Evolutionary conservation across 2,113 vertebrate species (phyloP).

Genomic region (Notothenia rossii): DNA sequence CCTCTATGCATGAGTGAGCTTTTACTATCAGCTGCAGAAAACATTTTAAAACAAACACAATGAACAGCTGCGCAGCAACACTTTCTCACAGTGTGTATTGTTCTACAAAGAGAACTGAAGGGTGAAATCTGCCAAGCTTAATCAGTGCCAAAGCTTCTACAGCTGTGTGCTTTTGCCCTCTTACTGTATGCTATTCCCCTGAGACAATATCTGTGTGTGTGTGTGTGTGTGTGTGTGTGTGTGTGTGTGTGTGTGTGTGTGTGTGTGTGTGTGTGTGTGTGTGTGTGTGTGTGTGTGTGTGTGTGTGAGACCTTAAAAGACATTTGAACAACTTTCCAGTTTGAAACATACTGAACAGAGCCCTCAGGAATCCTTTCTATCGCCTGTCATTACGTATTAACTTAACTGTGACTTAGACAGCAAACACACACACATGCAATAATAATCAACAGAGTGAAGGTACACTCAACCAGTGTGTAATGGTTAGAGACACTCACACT

Average conservation of each 20-base stretch:
- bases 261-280: neutral
- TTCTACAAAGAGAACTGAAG: slow-evolving; percentile 34
- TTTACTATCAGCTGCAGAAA: neutral
- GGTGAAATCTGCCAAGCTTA: slow-evolving; percentile 42
- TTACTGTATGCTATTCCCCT: slow-evolving; percentile 41
- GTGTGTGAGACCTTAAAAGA: slow-evolving; percentile 9
- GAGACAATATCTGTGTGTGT: slow-evolving; percentile 15
- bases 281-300: slow-evolving; percentile 1
- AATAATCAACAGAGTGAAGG: neutral
- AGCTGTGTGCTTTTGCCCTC: slow-evolving; percentile 35
- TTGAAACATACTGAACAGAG: slow-evolving; percentile 4
- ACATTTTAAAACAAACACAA: slow-evolving; percentile 1
- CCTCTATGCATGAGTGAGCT: neutral
- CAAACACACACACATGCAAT: neutral
- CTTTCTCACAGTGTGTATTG: slow-evolving; percentile 11
- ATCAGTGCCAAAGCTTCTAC: slow-evolving; percentile 28
- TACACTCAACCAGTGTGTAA: slow-evolving; percentile 1
- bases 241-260: neutral
- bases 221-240: neutral
- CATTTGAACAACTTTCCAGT: slow-evolving; percentile 1
- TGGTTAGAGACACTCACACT: neutral
- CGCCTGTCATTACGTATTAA: slow-evolving; percentile 3
- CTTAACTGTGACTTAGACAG: neutral
- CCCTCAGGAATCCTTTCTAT: neutral
- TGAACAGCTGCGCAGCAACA: neutral